Base-by-base conservation (phyloP, 1,140 invertebrate genomes). In the Calliphora vicina region DNA sequence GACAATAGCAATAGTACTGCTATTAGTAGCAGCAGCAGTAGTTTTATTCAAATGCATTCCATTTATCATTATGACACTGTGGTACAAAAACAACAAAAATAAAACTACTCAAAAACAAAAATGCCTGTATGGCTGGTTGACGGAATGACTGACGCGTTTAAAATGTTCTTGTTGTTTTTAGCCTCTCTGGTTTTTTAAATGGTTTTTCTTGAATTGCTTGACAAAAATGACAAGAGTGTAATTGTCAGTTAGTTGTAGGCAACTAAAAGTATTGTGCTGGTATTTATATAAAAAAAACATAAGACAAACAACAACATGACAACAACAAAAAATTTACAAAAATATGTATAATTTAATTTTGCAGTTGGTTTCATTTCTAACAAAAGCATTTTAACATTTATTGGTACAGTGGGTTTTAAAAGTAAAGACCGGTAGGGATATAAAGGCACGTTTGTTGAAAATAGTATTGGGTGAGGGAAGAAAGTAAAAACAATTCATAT, bases 151-250 rank as follows among this genome's bases (percentile, higher is more conserved):
- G 61, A 20, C 23, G 61, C 61, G 8, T 50, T 67, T 67, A 23
- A 35, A 20, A 67, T 67, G n/a, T 23, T 12, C n/a, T 67, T 23
- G 57, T 67, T 67, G 15, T 20, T 23, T 67, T 67, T 25, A 17
- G 4, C n/a, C n/a, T n/a, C n/a, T n/a, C n/a, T n/a, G n/a, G n/a
- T n/a, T n/a, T n/a, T n/a, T n/a, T n/a, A n/a, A n/a, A n/a, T n/a
- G 20, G 23, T 67, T 67, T 67, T 67, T 67, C 8, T 67, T 13
- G 10, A 67, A 67, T 67, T 67, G 61, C 61, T 67, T 67, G n/a
- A 67, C n/a, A 67, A 67, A 67, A 67, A 67, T 67, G 61, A 67
- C 61, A 67, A 67, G n/a, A 67, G 61, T 25, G 61, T 67, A 67
- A 67, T 67, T 67, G 61, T 67, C 61, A 67, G n/a, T 23, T 10